Conservation (phyloP, 2,888 invertebrate species). For the Torymus texanus region DNA sequence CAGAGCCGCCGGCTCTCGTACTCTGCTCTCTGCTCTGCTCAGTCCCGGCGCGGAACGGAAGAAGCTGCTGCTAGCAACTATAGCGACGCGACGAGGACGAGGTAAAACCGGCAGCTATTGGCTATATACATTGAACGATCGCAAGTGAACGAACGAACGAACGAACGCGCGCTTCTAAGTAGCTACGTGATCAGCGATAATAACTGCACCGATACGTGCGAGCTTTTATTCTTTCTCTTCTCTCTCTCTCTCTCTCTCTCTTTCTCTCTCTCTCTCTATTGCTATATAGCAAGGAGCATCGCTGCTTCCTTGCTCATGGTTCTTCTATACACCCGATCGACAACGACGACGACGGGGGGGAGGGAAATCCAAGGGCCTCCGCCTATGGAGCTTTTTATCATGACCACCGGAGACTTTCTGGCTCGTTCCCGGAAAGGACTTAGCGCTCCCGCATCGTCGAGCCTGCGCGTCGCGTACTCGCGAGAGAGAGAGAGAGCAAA, state of each 20-base stretch:
- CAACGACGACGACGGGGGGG: not conserved
- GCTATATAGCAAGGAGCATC: conserved; percentile 4
- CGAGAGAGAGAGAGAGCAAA: not conserved
- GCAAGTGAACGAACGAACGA: not conserved
- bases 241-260: too few relatives aligned
- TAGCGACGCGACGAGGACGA: conserved; percentile 55
- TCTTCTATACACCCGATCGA: not conserved
- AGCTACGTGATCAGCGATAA: conserved; percentile 75
- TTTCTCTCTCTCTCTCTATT: conserved; percentile 35
- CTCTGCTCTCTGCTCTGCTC: conserved; percentile 32
- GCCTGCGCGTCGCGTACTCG: conserved; percentile 17
- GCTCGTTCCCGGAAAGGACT: conserved; percentile 48
- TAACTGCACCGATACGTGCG: conserved; percentile 68
- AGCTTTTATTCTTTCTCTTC: conserved; percentile 36
- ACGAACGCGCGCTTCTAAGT: conserved; percentile 69
- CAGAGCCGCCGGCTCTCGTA: conserved; percentile 50
- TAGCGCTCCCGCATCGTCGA: conserved; percentile 9
- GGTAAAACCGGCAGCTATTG: conserved; percentile 70
- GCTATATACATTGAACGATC: not conserved
- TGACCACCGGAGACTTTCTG: conserved; percentile 49
- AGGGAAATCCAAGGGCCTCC: conserved; percentile 52
- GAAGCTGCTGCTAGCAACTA: conserved; percentile 41
- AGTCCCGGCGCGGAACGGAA: conserved; percentile 58
- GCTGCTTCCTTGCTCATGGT: not conserved
- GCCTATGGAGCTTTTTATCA: conserved; percentile 39